Evolutionary conservation across 2,797 vertebrate genomes (phyloP).

Genomic region (Scolopax rusticola): DNA sequence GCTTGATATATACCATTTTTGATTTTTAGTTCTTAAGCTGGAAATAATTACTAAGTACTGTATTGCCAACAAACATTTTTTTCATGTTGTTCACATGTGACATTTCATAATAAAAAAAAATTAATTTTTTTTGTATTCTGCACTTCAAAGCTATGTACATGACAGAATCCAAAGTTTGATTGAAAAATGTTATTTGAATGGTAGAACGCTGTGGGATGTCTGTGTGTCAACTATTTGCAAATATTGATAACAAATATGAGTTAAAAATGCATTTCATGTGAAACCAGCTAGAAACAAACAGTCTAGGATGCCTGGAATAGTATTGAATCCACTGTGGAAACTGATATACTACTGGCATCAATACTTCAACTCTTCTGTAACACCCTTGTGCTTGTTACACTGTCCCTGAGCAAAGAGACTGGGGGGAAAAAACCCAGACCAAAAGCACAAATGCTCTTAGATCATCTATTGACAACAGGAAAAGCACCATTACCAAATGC

Average conservation of each 20-base stretch:
- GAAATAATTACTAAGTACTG: background rate
- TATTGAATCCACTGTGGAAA: background rate
- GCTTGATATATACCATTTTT: background rate
- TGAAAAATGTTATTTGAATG: background rate
- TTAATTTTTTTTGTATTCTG: background rate
- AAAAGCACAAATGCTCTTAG: background rate
- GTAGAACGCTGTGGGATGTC: background rate
- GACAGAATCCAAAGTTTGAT: background rate
- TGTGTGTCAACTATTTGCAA: background rate
- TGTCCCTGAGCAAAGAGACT: background rate
- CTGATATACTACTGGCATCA: background rate
- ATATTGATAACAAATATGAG: background rate
- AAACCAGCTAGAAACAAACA: background rate
- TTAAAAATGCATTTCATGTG: background rate
- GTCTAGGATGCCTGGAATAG: background rate
- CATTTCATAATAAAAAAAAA: background rate
- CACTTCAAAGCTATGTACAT: background rate
- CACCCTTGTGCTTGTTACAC: background rate
- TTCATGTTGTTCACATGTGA: background rate
- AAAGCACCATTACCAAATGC: background rate
- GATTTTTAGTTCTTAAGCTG: background rate
- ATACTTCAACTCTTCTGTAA: background rate
- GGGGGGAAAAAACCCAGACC: fast-evolving
- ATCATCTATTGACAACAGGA: background rate
- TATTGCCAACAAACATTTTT: background rate